Percentiles rank a stretch among this genome's conserved stretches.
These are phyloP conservation scores for Timema podura DNA, from an alignment of 2,888 invertebrate genomes.

Conservation along the genomic window DNA sequence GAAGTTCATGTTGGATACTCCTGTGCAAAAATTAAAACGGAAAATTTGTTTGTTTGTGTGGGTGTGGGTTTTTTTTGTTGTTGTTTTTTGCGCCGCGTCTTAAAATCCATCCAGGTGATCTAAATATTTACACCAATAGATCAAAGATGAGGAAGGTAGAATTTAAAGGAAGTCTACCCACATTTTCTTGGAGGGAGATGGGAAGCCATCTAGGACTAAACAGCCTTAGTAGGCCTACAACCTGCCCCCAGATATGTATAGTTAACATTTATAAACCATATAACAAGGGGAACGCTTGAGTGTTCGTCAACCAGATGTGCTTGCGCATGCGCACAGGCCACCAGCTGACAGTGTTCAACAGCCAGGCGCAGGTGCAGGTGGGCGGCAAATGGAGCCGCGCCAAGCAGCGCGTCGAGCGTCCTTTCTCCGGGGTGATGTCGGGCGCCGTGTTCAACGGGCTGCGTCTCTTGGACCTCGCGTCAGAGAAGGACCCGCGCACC, in stretches of 20 bases:
- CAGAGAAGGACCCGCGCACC: slow-evolving; percentile 74
- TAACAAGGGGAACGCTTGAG: background rate
- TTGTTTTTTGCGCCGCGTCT: no score
- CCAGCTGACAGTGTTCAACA: slow-evolving; percentile 84
- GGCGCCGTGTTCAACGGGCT: slow-evolving; percentile 86
- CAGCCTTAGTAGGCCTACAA: background rate
- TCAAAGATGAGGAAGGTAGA: no score
- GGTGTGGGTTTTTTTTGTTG: no score
- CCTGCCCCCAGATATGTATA: background rate
- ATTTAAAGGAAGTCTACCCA: no score
- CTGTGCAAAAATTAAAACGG: no score
- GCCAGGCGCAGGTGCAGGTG: slow-evolving; percentile 82
- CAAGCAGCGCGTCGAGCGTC: slow-evolving; percentile 65
- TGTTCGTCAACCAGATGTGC: background rate
- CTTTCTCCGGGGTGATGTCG: slow-evolving; percentile 84
- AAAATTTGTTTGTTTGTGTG: no score
- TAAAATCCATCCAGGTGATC: no score
- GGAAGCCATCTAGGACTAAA: no score
- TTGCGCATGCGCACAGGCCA: slow-evolving; percentile 57
- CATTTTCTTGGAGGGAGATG: no score
- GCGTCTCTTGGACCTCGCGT: slow-evolving; percentile 78
- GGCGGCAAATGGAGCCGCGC: slow-evolving; percentile 77
- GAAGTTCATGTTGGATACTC: no score
- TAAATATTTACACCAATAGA: no score
- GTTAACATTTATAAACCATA: no score